Base-by-base conservation (phyloP, 2,113 vertebrate genomes). In the Forbesichthys papilliferus region DNA sequence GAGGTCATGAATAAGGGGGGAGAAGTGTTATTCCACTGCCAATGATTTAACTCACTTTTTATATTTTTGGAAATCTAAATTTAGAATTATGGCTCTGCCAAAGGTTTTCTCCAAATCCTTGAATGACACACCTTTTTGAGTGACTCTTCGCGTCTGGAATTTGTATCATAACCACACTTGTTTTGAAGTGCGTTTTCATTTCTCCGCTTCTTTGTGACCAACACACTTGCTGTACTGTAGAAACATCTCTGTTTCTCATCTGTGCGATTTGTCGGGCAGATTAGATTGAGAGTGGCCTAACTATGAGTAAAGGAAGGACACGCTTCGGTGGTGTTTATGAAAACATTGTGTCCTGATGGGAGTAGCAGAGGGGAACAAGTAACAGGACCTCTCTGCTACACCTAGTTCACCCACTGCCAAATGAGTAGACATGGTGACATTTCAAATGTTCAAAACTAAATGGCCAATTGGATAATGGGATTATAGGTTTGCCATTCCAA, bases 51-150 rank as follows among this genome's bases (percentile, higher is more conserved):
- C 75, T 87, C 79, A 80, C 70, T 83, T 82, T 72, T 87, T 87
- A 87, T 88, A 91, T 90, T 91, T 88, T 85, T 61, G 86, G 52
- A 84, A 87, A 60, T 73, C 84, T 91, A 92, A 88, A 91, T 90
- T 88, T 91, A 92, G 90, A 79, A 11, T 5, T 48, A 48, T 4
- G 64, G 63, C 3, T 11, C 11, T 7, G 84, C 81, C 85, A 88
- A 61, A 72, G 36, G 53, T 69, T 79, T 69, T 75, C 83, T 85
- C 87, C 85, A 68, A 83, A 79, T 88, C 86, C 86, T 81, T n/a
- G 61, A 71, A 81, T 88, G 80, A 89, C 85, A 89, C 84, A 83
- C 79, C 80, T 90, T 90, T 61, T 87, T 46, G 79, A 86, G 64
- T 85, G 81, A 86, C 88, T 88, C 75, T 51, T 57, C 81, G 81